Evolutionary conservation across 2,113 vertebrate genomes (phyloP).

Genomic region (Ageneiosus marmoratus): DNA sequence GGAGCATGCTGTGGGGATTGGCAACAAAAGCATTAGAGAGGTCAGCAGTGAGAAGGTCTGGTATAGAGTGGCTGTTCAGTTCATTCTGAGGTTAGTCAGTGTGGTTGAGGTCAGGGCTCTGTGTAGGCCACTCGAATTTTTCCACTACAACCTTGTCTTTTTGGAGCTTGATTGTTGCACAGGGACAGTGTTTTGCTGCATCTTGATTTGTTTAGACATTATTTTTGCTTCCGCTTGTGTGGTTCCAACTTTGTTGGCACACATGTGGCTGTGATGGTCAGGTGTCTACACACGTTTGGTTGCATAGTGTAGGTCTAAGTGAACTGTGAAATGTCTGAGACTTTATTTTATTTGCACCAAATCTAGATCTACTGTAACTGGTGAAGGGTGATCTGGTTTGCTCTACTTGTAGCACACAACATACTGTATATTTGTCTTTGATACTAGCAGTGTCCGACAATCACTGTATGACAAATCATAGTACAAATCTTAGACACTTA

Average conservation of each 20-base stretch:
- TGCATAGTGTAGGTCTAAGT: neutral
- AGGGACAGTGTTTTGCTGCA: too few relatives aligned
- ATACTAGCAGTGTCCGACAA: neutral
- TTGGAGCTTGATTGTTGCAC: too few relatives aligned
- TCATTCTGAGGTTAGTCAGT: neutral
- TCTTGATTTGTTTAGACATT: neutral
- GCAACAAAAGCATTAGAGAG: neutral
- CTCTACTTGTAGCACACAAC: neutral
- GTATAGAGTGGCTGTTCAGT: too few relatives aligned
- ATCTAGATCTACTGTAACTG: neutral
- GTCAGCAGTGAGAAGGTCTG: too few relatives aligned
- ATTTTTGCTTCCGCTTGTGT: neutral
- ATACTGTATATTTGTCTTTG: neutral
- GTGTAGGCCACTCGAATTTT: too few relatives aligned
- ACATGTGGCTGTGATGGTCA: neutral
- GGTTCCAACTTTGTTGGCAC: neutral
- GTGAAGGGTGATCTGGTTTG: neutral
- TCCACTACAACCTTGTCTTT: too few relatives aligned
- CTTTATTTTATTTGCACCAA: neutral
- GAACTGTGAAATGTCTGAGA: neutral
- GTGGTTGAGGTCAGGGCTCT: too few relatives aligned
- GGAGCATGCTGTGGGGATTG: neutral
- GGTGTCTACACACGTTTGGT: neutral
- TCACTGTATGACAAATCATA: neutral
- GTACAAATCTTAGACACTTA: too few relatives aligned